phyloP scores from a whole-genome alignment of 2,888 invertebrate species.

The Lasioglossum figueresi region DNA sequence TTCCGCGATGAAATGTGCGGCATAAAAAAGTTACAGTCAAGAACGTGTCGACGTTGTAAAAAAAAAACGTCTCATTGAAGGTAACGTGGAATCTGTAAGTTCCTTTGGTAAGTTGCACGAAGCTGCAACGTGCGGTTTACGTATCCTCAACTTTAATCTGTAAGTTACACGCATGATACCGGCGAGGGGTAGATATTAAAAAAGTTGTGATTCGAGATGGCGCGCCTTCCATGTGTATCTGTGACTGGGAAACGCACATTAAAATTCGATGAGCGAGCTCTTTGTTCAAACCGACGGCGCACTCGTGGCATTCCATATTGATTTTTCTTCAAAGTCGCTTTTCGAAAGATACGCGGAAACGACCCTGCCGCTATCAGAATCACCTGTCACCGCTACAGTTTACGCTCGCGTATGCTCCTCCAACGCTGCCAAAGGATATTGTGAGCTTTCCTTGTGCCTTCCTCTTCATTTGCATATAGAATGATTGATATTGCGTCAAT shows the following conservation, averaged over 20 bases:
- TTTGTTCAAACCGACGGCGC: slow-evolving; percentile 14
- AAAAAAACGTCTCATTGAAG: not conserved
- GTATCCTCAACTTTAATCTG: slow-evolving; percentile 47
- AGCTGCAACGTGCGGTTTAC: slow-evolving; percentile 21
- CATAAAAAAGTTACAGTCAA: not conserved
- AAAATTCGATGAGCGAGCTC: slow-evolving; percentile 59
- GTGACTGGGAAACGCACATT: slow-evolving; percentile 48
- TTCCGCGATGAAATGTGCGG: not conserved
- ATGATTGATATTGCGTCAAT: not conserved
- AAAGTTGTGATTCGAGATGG: slow-evolving; percentile 48
- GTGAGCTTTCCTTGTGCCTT: slow-evolving; percentile 8
- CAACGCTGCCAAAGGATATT: not conserved
- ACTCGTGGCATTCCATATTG: slow-evolving; percentile 37
- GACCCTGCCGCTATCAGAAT: slow-evolving; percentile 15
- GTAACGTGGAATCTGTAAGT: not conserved
- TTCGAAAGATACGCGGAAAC: slow-evolving; percentile 35
- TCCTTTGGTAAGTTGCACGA: not conserved
- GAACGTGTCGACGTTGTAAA: not conserved
- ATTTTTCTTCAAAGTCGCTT: slow-evolving; percentile 38
- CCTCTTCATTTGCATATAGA: slow-evolving; percentile 23
- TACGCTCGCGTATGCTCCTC: slow-evolving; percentile 14
- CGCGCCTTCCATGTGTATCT: slow-evolving; percentile 30
- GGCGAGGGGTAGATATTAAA: slow-evolving; percentile 48
- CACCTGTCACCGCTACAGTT: slow-evolving; percentile 31
- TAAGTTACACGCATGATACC: not conserved